Conservation (phyloP, 1,140 invertebrate genomes). For the Polypedilum vanderplanki region DNA sequence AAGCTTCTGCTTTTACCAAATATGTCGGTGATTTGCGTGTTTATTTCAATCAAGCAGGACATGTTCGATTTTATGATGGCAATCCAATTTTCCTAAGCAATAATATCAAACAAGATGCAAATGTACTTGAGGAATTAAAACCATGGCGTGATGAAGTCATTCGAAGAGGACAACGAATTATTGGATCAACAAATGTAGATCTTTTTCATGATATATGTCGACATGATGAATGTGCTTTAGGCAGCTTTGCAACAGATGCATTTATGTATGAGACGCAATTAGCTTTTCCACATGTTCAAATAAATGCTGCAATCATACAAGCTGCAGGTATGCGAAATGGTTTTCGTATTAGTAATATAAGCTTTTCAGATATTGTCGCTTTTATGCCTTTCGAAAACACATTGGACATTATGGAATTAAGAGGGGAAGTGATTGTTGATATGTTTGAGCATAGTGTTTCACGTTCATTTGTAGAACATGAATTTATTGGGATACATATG, state of each 20-base stretch:
- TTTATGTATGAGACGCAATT: constrained; percentile 51
- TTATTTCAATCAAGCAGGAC: constrained; percentile 62
- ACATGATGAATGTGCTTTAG: constrained; percentile 63
- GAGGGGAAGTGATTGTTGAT: constrained; percentile 52
- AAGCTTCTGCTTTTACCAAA: constrained; percentile 61
- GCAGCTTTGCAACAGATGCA: constrained; percentile 67
- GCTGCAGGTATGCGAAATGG: constrained; percentile 60
- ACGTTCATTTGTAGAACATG: constrained; percentile 36
- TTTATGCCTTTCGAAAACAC: constrained; percentile 65
- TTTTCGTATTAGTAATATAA: constrained; percentile 46
- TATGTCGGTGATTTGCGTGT: constrained; percentile 71
- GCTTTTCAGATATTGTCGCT: constrained; percentile 56
- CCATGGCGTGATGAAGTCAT: constrained; percentile 58
- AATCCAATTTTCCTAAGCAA: constrained; percentile 65
- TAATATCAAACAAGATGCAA: neutral
- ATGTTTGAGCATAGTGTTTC: constrained; percentile 47
- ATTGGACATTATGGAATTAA: constrained; percentile 57
- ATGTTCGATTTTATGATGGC: constrained; percentile 60
- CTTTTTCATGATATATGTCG: constrained; percentile 52
- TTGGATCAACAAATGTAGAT: constrained; percentile 52
- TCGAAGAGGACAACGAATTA: constrained; percentile 47
- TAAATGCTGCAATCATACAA: constrained; percentile 62
- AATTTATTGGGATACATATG: constrained; percentile 50
- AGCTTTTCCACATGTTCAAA: constrained; percentile 33
- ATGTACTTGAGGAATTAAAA: constrained; percentile 39